Base-by-base conservation (phyloP, 1,140 invertebrate species). In the Microplitis demolitor region DNA sequence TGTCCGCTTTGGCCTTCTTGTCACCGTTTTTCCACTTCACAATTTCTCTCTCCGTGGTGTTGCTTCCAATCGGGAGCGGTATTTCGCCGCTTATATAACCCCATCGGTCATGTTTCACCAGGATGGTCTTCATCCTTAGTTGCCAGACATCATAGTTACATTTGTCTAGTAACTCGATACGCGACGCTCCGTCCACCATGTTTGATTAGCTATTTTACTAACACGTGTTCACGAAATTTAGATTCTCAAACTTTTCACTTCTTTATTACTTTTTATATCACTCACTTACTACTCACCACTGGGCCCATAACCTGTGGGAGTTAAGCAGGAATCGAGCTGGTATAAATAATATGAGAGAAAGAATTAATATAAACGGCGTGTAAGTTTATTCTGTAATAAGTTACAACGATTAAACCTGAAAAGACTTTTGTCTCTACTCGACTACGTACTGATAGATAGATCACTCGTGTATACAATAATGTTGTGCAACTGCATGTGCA, bases 1-100 rank as follows among this genome's bases (percentile, higher is more conserved):
- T 37, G 58, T 78, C 77, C 2, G 74, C 69, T 60, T 66, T 73
- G 8, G 74, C 74, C 39, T 76, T 77, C 8, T 63, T 6, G 51
- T 77, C 76, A 6, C 13, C 35, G 4, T 66, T 63, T 13, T 54
- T 56, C 71, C 76, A 77, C 33, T 16, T 63, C 1, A 6, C 5
- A 0, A 13, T 14, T 31, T 34, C 61, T 4, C 61, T 34, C 1
- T 35, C 16, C 5, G 5, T 39, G 39, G 39, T 4, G 39, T 39
- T 39, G 39, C 4, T 39, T 6, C 4, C 39, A 6, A 4, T 39
- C 39, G 39, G 39, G 5, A 5, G 5, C 5, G 39, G 39, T 4
- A 39, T 39, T 39, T 39, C 39, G 5, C 39, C 39, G 39, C 39
- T 39, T 6, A 39, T 0, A 31, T 63, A 24, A 34, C 35, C 61